Percentiles rank a stretch among this genome's conserved stretches.
Conservation (phyloP, 2,113 vertebrate genomes). For the Hirundichthys speculiger region DNA sequence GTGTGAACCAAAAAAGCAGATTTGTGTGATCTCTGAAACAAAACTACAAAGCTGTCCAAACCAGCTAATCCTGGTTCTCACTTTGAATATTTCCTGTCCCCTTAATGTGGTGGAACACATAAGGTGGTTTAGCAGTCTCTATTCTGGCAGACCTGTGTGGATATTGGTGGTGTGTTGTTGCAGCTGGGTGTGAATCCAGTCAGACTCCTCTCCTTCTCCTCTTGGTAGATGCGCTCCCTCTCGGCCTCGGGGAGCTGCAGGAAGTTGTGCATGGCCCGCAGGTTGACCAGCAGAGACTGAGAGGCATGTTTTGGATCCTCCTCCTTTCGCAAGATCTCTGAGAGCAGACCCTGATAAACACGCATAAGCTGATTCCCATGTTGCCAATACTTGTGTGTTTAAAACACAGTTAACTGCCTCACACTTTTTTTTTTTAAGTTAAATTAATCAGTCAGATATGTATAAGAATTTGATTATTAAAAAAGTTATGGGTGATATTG, state of each 20-base stretch:
- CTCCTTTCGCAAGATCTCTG: conserved; percentile 98
- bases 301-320: conserved; percentile 98
- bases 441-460: too few relatives aligned
- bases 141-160: conserved; percentile 86
- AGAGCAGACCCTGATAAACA: conserved; percentile 89
- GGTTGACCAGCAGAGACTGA: conserved; percentile 97
- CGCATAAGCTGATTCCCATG: not conserved
- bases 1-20: too few relatives aligned
- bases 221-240: conserved; percentile 96
- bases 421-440: too few relatives aligned
- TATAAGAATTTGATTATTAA: not conserved
- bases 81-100: not conserved
- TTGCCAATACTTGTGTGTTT: too few relatives aligned
- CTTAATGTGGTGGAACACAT: not conserved
- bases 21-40: too few relatives aligned
- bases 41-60: too few relatives aligned
- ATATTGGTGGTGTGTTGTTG: conserved; percentile 90
- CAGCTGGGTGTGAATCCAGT: conserved; percentile 91
- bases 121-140: not conserved
- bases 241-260: conserved; percentile 95
- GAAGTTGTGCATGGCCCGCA: conserved; percentile 98
- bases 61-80: too few relatives aligned
- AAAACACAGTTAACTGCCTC: too few relatives aligned
- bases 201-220: conserved; percentile 95
- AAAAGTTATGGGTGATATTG: not conserved